Conservation (phyloP, 1,140 invertebrate genomes). For the Camponotus floridanus region DNA sequence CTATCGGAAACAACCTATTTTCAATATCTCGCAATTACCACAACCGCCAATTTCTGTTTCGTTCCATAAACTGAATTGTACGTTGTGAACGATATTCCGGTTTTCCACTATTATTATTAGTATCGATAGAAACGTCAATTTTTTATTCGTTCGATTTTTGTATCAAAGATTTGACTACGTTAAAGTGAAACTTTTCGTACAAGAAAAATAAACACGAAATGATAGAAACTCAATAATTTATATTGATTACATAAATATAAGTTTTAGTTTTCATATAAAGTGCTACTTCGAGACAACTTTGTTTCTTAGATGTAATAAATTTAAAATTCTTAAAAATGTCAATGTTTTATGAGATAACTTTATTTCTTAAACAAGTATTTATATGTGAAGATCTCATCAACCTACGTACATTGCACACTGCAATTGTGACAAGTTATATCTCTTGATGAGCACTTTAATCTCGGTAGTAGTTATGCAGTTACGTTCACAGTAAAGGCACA, state of each 20-base stretch:
- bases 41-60: conserved; percentile 45
- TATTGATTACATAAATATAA: neutral
- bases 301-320: neutral
- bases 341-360: neutral
- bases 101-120: conserved; percentile 26
- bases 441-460: conserved; percentile 1
- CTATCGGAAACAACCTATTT: conserved; percentile 45
- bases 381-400: conserved; percentile 1
- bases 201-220: neutral
- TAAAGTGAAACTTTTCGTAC: neutral
- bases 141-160: neutral
- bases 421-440: conserved; percentile 5
- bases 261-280: neutral
- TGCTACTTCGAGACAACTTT: neutral
- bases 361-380: neutral
- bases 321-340: neutral
- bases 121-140: conserved; percentile 17
- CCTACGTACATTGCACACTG: neutral
- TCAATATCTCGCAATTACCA: conserved; percentile 61
- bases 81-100: conserved; percentile 17
- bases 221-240: neutral
- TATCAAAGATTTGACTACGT: conserved; percentile 2
- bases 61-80: neutral
- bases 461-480: conserved; percentile 17
- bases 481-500: neutral